phyloP scores from a whole-genome alignment of 2,113 vertebrate genomes.

The Dendrocopos noguchii region DNA sequence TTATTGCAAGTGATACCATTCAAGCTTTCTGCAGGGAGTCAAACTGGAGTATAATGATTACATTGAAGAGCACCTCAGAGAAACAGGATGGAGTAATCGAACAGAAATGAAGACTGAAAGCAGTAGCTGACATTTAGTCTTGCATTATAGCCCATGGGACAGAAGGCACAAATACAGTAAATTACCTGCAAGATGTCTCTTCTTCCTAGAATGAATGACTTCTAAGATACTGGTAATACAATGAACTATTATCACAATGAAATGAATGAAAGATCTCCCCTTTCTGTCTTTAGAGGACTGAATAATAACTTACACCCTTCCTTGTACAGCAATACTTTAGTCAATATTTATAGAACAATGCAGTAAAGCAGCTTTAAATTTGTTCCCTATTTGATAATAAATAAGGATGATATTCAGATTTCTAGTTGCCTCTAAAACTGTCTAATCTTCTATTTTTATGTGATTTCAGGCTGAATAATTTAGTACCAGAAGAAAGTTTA shows the following conservation, averaged over 20 bases:
- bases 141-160: slow-evolving; percentile 23
- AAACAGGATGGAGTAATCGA: not conserved
- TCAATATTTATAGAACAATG: slow-evolving; percentile 64
- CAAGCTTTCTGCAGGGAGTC: slow-evolving; percentile 20
- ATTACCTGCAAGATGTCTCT: slow-evolving; percentile 24
- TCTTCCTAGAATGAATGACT: slow-evolving; percentile 20
- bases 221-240: slow-evolving; percentile 23
- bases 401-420: slow-evolving; percentile 39
- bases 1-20: not conserved
- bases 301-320: slow-evolving; percentile 37
- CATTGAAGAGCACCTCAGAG: not conserved
- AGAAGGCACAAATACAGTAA: slow-evolving; percentile 47
- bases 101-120: slow-evolving; percentile 53
- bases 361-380: slow-evolving; percentile 31
- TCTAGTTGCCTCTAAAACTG: slow-evolving; percentile 44
- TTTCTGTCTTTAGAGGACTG: slow-evolving; percentile 38
- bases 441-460: slow-evolving; percentile 24
- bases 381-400: slow-evolving; percentile 52
- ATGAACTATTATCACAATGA: not conserved
- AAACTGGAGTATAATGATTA: not conserved
- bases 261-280: slow-evolving; percentile 36
- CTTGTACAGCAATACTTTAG: slow-evolving; percentile 30
- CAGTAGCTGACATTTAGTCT: slow-evolving; percentile 33
- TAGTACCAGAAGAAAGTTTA: not conserved
- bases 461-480: not conserved